Conservation (phyloP, 2,113 vertebrate species). For the Nestor notabilis region DNA sequence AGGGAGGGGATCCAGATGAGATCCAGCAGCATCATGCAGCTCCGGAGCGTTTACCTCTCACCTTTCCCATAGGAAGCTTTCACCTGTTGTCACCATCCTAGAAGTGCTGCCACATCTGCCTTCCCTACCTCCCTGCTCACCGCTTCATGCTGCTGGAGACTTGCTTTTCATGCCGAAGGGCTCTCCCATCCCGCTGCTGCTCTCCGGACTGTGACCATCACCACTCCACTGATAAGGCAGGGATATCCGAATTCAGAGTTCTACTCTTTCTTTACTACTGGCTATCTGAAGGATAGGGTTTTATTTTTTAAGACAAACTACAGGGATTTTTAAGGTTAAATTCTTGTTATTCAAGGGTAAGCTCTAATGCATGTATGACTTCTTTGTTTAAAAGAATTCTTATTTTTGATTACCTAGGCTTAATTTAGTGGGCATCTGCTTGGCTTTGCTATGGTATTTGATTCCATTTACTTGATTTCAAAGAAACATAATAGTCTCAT, state of each 20-base stretch:
- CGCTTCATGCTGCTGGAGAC: neutral
- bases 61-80: neutral
- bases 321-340: neutral
- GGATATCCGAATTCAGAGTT: neutral
- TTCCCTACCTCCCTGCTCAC: neutral
- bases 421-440: neutral
- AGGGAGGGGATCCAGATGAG: accelerated
- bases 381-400: neutral
- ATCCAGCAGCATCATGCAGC: accelerated
- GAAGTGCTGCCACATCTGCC: neutral
- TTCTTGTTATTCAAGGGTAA: neutral
- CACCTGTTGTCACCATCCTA: neutral
- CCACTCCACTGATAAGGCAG: slow-evolving; percentile 18
- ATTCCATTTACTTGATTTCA: neutral
- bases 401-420: neutral
- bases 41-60: neutral
- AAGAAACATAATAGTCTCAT: neutral
- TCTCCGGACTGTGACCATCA: slow-evolving; percentile 10
- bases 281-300: slow-evolving; percentile 9
- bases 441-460: slow-evolving; percentile 3
- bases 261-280: slow-evolving; percentile 15
- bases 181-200: neutral
- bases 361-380: neutral
- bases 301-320: slow-evolving; percentile 7
- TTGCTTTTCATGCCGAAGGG: neutral